Evolutionary conservation across 2,113 vertebrate species (phyloP), one percentile per base, ranked within the genome.

Genomic region (Otis tarda): DNA sequence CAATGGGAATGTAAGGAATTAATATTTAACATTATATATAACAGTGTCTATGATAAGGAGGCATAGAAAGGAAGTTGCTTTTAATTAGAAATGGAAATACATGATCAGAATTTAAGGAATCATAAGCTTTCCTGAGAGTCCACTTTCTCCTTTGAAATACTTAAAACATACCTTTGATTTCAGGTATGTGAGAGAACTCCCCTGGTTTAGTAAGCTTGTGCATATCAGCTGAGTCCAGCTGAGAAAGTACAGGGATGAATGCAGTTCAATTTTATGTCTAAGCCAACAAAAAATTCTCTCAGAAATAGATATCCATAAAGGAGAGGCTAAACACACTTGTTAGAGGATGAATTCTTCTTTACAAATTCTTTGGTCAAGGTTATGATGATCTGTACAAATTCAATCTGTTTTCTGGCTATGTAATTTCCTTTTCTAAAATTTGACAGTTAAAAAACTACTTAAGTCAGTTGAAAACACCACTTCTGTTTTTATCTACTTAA

Each of bases 241-340:
- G 31, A 81, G 64, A 59, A 84, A 84, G 77, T 19, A 8, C 39
- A 65, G 30, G 6, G 13, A 67, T 64, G 14, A 84, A 92, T 21
- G 22, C 9, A 65, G 30, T 53, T 77, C 17, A 60, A 10, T 10
- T 27, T 12, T 19, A 18, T 12, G 11, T 33, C 27, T 71, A 79
- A 79, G 17, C 2, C 9, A 7, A 70, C 30, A 76, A 85, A 85
- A 90, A 24, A 8, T 17, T 64, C 2, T 63, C n/a, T 49, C 18
- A 52, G 45, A 95, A 71, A 59, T 70, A 59, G 60, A 73, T 64
- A 91, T 74, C 45, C 87, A 79, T 94, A 86, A 96, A 92, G n/a
- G 71, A 93, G 82, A 85, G 65, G 63, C 67, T 74, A 55, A 93
- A 81, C 69, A 56, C 35, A 35, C 37, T 95, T 77, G 74, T 74